A percentile compares a stretch with the other conserved stretches of the same genome.
phyloP scores from a whole-genome alignment of 2,113 vertebrate genomes.

The Thalassarche chlororhynchos region DNA sequence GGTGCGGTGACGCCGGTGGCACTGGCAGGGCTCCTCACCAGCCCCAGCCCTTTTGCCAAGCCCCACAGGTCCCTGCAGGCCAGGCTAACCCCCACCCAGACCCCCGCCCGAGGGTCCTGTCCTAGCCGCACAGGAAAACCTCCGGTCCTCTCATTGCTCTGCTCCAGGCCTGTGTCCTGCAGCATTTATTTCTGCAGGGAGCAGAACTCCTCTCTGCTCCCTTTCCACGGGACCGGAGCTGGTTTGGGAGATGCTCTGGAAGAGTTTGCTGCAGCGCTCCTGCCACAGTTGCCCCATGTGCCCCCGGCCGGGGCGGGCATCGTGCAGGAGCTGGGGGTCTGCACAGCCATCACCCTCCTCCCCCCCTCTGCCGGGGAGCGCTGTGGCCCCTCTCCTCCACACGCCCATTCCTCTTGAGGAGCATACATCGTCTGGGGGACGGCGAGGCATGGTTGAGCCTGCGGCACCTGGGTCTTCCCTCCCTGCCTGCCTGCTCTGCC shows the following conservation, averaged over 20 bases:
- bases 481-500: neutral
- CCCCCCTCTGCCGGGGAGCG: neutral
- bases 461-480: neutral
- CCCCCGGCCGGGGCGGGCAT: too few relatives aligned
- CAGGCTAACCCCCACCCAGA: neutral
- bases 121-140: neutral
- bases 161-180: neutral
- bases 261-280: neutral
- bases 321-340: neutral
- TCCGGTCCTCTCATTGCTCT: too few relatives aligned
- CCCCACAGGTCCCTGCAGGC: neutral
- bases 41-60: neutral
- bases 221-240: accelerated
- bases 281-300: neutral
- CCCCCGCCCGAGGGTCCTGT: neutral
- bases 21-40: neutral
- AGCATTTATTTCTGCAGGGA: neutral
- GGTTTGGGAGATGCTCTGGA: neutral
- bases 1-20: neutral
- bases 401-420: too few relatives aligned
- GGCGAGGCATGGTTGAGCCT: neutral
- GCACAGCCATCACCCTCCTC: neutral
- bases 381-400: neutral
- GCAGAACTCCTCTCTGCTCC: neutral
- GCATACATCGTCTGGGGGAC: neutral